Percentiles rank a stretch among this genome's conserved stretches.
Evolutionary conservation across 2,113 vertebrate species (phyloP).

Genomic region (Eulemur macaco): DNA sequence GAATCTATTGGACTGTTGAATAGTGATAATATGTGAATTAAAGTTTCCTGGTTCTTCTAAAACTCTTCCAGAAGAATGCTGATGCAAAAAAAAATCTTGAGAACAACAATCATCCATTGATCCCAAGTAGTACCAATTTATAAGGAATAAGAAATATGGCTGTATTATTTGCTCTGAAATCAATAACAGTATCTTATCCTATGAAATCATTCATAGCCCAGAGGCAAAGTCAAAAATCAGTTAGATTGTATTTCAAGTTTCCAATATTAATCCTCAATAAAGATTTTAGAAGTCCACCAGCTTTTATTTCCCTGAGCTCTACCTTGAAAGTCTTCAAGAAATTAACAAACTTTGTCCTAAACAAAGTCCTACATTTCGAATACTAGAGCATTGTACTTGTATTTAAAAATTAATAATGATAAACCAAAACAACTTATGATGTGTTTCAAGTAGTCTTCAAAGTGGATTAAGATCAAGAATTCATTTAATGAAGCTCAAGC

Average conservation of each 20-base stretch:
- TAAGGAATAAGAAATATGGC: not conserved
- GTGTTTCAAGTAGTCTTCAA: slow-evolving; percentile 5
- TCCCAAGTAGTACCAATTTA: not conserved
- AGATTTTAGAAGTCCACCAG: not conserved
- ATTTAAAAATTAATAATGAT: slow-evolving; percentile 42
- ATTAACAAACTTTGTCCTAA: not conserved
- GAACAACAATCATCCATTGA: not conserved
- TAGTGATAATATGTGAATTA: slow-evolving; percentile 3
- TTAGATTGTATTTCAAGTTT: not conserved
- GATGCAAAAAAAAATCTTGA: not conserved
- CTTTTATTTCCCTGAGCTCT: not conserved
- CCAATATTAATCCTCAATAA: not conserved
- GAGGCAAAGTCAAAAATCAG: not conserved
- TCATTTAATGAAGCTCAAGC: not conserved
- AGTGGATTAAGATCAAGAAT: slow-evolving; percentile 16
- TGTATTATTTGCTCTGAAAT: slow-evolving; percentile 9
- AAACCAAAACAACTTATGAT: slow-evolving; percentile 30
- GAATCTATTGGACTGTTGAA: not conserved
- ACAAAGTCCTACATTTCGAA: not conserved
- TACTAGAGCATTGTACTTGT: not conserved
- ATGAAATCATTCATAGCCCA: not conserved
- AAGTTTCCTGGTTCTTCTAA: not conserved
- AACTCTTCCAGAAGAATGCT: not conserved
- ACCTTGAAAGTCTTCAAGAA: not conserved
- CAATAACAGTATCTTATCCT: not conserved